Conservation (phyloP, 2,113 vertebrate species). For the Elaphurus davidianus region DNA sequence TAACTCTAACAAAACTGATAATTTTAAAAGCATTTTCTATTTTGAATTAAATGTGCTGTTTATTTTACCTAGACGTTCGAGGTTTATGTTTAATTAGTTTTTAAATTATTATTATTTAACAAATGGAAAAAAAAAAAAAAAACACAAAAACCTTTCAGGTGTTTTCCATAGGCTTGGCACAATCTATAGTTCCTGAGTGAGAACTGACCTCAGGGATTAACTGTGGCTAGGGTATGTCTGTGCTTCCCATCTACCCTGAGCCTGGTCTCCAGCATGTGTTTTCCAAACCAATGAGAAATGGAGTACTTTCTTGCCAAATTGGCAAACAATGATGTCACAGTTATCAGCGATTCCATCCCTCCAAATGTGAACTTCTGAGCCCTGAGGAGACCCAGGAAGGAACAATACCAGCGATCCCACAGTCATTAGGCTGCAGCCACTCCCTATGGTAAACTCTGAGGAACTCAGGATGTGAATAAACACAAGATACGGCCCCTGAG, state of each 20-base stretch:
- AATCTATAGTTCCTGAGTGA: neutral
- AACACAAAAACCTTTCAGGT: neutral
- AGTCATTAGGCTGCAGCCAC: no score
- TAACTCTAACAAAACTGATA: neutral
- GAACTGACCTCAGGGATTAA: neutral
- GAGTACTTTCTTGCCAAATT: no score
- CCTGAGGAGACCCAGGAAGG: no score
- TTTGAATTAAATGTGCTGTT: neutral
- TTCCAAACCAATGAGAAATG: neutral
- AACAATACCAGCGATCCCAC: no score
- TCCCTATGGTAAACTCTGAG: no score
- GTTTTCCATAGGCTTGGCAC: neutral
- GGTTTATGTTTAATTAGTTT: neutral
- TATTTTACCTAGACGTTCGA: neutral
- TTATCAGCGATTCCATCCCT: no score
- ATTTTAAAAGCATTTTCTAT: neutral
- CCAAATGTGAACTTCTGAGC: no score
- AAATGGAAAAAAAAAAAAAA: neutral
- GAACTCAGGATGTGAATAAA: no score
- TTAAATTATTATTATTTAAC: neutral
- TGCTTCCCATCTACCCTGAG: neutral
- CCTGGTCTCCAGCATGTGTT: neutral
- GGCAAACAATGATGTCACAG: no score
- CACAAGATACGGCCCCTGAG: no score
- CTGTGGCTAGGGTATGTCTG: neutral